Conservation (phyloP, 92 coral and sea anemone species). For the Actinostola sp. region DNA sequence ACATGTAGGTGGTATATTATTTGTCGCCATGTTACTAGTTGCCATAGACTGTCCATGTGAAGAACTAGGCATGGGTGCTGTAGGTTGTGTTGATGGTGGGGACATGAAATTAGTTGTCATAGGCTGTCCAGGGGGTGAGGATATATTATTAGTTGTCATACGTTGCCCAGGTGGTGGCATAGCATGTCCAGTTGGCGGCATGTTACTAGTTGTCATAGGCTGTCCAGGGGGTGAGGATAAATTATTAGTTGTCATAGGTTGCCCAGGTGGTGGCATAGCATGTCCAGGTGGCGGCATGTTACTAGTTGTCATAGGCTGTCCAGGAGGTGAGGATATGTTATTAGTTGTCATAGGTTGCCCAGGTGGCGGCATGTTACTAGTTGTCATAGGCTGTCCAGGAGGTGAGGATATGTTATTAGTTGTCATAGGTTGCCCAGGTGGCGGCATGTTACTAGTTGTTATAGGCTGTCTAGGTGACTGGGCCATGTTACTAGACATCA, state of each 20-base stretch:
- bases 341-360: conserved; percentile 6
- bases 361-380: neutral
- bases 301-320: neutral
- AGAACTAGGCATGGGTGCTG: neutral
- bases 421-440: neutral
- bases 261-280: conserved; percentile 2
- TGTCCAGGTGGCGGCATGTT: neutral
- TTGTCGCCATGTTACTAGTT: neutral
- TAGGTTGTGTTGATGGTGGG: neutral
- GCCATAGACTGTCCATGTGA: neutral
- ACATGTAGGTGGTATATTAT: neutral
- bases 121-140: neutral
- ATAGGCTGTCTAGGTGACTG: neutral
- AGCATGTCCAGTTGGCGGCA: neutral
- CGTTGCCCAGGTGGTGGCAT: neutral
- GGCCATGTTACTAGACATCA: neutral
- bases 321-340: conserved; percentile 5
- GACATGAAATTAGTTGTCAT: neutral
- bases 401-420: neutral
- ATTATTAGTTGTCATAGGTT: neutral
- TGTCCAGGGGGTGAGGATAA: neutral
- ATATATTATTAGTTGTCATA: conserved; percentile 1
- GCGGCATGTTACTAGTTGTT: neutral
- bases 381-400: neutral
- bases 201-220: conserved; percentile 6